Percentiles rank a stretch among this genome's conserved stretches.
phyloP scores from a whole-genome alignment of 1,140 invertebrate genomes.

The Hylaeus anthracinus region DNA sequence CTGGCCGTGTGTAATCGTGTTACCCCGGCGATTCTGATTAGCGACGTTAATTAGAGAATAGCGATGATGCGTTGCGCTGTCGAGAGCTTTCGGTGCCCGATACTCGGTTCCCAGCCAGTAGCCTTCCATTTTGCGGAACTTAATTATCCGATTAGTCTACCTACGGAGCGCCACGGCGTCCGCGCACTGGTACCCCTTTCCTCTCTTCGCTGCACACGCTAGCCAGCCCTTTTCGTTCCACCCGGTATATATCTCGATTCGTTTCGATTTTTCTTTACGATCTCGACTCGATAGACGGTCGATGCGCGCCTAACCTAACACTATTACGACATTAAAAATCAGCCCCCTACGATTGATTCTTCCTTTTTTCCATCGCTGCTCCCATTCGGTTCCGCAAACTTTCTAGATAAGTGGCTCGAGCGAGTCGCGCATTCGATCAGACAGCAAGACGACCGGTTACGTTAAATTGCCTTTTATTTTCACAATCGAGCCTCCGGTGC shows the following conservation, averaged over 20 bases:
- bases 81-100: slow-evolving; percentile 66
- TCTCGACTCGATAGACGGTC: background rate
- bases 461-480: slow-evolving; percentile 34
- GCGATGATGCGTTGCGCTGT: slow-evolving; percentile 71
- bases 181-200: slow-evolving; percentile 28
- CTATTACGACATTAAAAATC: too few species aligned
- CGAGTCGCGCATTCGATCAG: background rate
- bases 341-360: too few species aligned
- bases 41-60: slow-evolving; percentile 77
- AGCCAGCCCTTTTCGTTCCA: background rate
- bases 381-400: too few species aligned
- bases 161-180: slow-evolving; percentile 55
- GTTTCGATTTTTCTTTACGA: background rate
- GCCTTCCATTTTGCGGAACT: slow-evolving; percentile 68
- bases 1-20: slow-evolving; percentile 71
- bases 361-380: too few species aligned
- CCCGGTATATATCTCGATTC: background rate
- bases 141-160: slow-evolving; percentile 72
- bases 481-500: slow-evolving; percentile 11
- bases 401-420: background rate
- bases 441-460: slow-evolving; percentile 5
- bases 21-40: slow-evolving; percentile 76
- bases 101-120: slow-evolving; percentile 54
- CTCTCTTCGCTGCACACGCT: background rate
- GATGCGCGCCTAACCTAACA: too few species aligned